Base-by-base conservation (phyloP, 2,113 vertebrate genomes). In the Diadophis punctatus region DNA sequence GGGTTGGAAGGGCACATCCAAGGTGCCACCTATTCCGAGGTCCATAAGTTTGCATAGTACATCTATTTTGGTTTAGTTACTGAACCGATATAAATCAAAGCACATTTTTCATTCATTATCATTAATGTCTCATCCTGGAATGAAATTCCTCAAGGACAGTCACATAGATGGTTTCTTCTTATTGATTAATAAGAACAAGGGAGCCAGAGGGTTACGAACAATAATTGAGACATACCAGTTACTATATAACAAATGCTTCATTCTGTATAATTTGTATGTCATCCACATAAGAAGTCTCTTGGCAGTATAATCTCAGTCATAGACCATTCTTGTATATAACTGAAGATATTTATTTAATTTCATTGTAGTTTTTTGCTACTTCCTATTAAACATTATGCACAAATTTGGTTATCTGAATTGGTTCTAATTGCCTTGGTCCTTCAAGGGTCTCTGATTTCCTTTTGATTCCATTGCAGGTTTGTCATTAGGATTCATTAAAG, bases 41-140 rank as follows among this genome's bases (percentile, higher is more conserved):
- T 43, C 74, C 74, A 80, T 80, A 80, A 22, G 74, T 80, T 80
- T 80, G 74, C 34, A 80, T 48, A 23, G 84, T 92, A 92, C 93
- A 87, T 93, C 94, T 95, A 91, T 92, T 95, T 94, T 96, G 95
- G 95, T 91, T 91, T 88, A 90, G 93, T 91, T 91, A 89, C 89
- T 91, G 88, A 95, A 94, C 89, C 91, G 48, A 11, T 63, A 92
- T 88, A 95, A 93, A 63, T 87, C 60, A 92, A 95, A 48, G 92
- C 92, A 96, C 93, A 87, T 95, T 95, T 93, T 90, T 85, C 74
- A 60, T 20, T 94, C 49, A 86, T 95, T 93, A 34, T 56, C 43
- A 49, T 63, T 60, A 93, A 89, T 93, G 96, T 94, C 95, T 43
- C 90, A 89, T 92, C 34, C 74, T 93, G 87, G 20, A 34, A 91